Evolutionary conservation across 2,113 vertebrate genomes (phyloP).

Genomic region (Nycticebus coucang): DNA sequence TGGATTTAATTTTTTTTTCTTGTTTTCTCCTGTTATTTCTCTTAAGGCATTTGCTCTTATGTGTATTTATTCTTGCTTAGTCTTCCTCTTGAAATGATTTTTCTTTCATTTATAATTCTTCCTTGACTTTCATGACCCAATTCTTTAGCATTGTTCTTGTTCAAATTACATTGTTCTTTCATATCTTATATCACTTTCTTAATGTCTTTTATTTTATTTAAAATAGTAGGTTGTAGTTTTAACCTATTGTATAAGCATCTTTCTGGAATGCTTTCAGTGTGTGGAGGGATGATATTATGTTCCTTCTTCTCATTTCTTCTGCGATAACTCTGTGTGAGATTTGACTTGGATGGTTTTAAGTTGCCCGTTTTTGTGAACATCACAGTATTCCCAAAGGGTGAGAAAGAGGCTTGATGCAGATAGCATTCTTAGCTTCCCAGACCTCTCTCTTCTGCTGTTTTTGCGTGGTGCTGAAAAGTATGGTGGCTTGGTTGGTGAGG

Average conservation of each 20-base stretch:
- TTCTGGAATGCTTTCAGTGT: neutral
- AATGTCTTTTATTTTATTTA: slow-evolving; percentile 15
- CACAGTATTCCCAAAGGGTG: neutral
- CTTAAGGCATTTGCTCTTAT: neutral
- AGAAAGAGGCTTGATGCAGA: neutral
- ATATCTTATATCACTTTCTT: neutral
- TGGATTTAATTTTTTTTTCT: neutral
- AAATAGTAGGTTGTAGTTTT: slow-evolving; percentile 3
- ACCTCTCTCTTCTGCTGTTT: neutral
- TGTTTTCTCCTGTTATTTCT: neutral
- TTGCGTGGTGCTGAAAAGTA: neutral
- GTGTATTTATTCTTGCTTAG: neutral
- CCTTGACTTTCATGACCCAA: neutral
- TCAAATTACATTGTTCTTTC: neutral
- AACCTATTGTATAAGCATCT: neutral
- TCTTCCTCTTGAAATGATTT: neutral
- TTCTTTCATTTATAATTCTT: slow-evolving; percentile 29
- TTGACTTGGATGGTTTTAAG: neutral
- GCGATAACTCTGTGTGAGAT: neutral
- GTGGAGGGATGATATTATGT: neutral
- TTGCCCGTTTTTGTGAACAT: neutral
- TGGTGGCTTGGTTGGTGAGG: neutral
- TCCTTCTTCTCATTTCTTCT: slow-evolving; percentile 24
- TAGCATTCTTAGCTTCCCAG: neutral
- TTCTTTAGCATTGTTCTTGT: neutral